Evolutionary conservation across 2,113 vertebrate genomes (phyloP), one percentile per base, ranked within the genome.

Genomic region (Corythornis vintsioides): DNA sequence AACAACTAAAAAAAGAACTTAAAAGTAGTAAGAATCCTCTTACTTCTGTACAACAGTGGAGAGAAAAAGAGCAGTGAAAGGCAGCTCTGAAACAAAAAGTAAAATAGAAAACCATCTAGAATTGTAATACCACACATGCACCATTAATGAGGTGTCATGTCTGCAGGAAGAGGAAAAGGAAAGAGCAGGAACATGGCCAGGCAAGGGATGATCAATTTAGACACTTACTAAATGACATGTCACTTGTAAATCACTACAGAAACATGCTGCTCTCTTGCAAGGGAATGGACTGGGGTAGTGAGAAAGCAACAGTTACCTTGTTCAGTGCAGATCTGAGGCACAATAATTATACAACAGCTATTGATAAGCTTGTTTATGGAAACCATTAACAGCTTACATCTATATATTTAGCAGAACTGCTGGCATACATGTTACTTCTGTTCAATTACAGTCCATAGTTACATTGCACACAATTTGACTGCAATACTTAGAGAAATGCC

Each of bases 401-500:
- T 26, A 60, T 2, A 4, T 40, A 76, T 89, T 93, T 64, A 72
- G 81, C 10, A 94, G 50, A 95, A 93, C 81, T 87, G 87, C 38
- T 91, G 75, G 42, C 50, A 72, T 21, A 93, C 9, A 3, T 17
- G 33, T 81, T 91, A 84, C 35, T 88, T 92, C 81, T 96, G 91
- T 33, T 95, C 83, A 94, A 59, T 75, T 89, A 89, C 72, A 45
- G 20, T 77, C 82, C 67, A 88, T 13, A 18, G 88, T 94, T 67
- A 84, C 77, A 11, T 69, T 74, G 88, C 67, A 95, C 82, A 94
- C 84, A 93, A 86, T 50, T 91, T 35, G 72, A 87, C 75, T 83
- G 65, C 83, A 97, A 95, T 83, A 95, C 59, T 92, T 45, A 40
- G 45, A 92, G 88, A 96, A 97, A 96, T 95, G 85, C 96, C 95